Evolutionary conservation across 1,140 invertebrate genomes (phyloP).

Genomic region (Atta texana): DNA sequence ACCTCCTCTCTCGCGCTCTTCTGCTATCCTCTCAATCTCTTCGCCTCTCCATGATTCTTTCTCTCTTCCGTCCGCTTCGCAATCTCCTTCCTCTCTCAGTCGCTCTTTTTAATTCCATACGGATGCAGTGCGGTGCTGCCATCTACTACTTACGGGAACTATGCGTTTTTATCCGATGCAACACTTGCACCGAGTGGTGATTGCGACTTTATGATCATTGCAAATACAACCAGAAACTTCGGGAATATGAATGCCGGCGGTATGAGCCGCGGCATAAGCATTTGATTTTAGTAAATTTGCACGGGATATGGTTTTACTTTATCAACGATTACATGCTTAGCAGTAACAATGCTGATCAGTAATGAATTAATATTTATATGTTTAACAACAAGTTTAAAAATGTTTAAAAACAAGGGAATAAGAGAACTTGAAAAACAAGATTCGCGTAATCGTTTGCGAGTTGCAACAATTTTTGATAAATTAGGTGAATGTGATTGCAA

Average conservation of each 20-base stretch:
- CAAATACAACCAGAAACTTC: slow-evolving; percentile 19
- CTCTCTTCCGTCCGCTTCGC: slow-evolving; percentile 72
- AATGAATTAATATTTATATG: background rate
- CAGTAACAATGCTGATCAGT: background rate
- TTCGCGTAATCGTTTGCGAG: background rate
- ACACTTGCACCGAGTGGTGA: slow-evolving; percentile 52
- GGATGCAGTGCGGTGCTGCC: slow-evolving; percentile 83
- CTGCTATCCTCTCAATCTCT: slow-evolving; percentile 44
- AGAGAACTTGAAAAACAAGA: background rate
- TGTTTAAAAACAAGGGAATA: background rate
- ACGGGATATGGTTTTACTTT: background rate
- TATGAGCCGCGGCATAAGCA: background rate
- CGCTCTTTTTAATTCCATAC: slow-evolving; percentile 78
- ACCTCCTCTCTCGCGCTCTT: slow-evolving; percentile 38
- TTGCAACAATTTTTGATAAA: slow-evolving; percentile 14
- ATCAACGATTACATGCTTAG: background rate
- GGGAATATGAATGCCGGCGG: slow-evolving; percentile 42
- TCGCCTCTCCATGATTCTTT: slow-evolving; percentile 62
- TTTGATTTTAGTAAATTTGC: background rate
- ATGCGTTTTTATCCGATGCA: slow-evolving; percentile 74
- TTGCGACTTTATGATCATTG: slow-evolving; percentile 41
- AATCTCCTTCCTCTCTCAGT: slow-evolving; percentile 44
- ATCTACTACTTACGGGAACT: slow-evolving; percentile 82
- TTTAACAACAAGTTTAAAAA: too few relatives aligned
- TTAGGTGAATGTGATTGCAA: slow-evolving; percentile 6